A percentile compares a stretch with the other conserved stretches of the same genome.
Evolutionary conservation across 1,140 invertebrate genomes (phyloP).

Genomic region (Oryzaephilus surinamensis): DNA sequence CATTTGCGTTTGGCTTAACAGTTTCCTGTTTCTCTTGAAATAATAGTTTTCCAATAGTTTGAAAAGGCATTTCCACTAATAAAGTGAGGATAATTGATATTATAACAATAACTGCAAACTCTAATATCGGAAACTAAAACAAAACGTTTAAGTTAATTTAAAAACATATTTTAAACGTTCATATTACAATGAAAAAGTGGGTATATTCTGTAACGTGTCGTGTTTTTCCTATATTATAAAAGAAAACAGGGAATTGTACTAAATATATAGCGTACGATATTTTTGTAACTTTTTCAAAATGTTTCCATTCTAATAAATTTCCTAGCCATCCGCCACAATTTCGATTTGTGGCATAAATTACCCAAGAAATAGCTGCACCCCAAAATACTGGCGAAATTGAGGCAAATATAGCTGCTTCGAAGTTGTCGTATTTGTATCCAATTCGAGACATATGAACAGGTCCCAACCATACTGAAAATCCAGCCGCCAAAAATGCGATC

Average conservation of each 20-base stretch:
- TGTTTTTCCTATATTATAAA: conserved; percentile 45
- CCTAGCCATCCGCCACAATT: conserved; percentile 33
- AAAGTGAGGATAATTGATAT: conserved; percentile 25
- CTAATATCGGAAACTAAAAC: conserved; percentile 27
- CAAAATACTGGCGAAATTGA: conserved; percentile 22
- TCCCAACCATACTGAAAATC: conserved; percentile 14
- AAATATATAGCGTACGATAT: conserved; percentile 47
- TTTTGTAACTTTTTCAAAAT: conserved; percentile 38
- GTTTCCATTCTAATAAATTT: conserved; percentile 35
- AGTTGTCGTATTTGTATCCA: conserved; percentile 16
- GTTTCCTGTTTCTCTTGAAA: no score
- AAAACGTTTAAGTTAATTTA: conserved; percentile 8
- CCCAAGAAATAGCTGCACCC: conserved; percentile 13
- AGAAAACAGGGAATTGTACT: conserved; percentile 48
- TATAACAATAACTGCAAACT: conserved; percentile 20
- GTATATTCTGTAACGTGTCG: conserved; percentile 38
- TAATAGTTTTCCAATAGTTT: conserved; percentile 26
- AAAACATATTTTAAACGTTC: conserved; percentile 12
- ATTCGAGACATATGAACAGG: conserved; percentile 14
- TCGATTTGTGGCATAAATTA: conserved; percentile 18
- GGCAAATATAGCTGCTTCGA: conserved; percentile 16
- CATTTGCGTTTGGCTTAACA: no score
- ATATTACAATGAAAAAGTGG: conserved; percentile 32
- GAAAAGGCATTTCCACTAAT: conserved; percentile 30
- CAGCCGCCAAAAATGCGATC: conserved; percentile 9